Evolutionary conservation across 1,140 invertebrate genomes (phyloP), one percentile per base, ranked within the genome.

Genomic region (Drosophila eugracilis): DNA sequence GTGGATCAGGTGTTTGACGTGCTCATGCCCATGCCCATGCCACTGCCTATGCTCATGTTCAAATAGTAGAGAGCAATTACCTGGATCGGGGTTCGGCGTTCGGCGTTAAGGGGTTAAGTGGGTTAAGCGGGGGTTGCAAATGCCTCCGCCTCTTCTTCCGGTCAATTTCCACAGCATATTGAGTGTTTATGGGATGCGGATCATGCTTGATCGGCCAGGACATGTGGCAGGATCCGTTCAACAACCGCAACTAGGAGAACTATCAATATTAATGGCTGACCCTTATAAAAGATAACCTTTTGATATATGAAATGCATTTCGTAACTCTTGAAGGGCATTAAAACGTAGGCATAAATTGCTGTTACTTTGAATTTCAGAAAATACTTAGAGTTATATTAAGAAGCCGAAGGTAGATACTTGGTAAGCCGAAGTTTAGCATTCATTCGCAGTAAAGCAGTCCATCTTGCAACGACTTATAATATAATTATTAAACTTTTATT

Each of bases 1-100:
- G 21, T 55, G 80, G 72, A 89, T 89, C 84, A 89, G 84, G 84
- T 89, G 84, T 89, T 89, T 89, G 78, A 89, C 84, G 67, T 69
- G 55, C 55, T 22, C 62, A 53, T 53, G 60, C 50, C 50, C 42
- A 32, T 72, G 19, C 28, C 28, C 48, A 37, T 34, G 22, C 28
- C 6, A 19, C 44, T 19, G 14, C 4, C n/a, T 19, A 22, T 21
- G 30, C 32, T n/a, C 34, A 34, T 22, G 41, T 14, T 26, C 41
- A 10, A 48, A 32, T 57, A 5, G 12, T 10, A 9, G 45, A 17
- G 21, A 59, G 49, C 55, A 59, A 59, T 59, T 58, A 60, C 58
- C 34, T 14, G 58, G 36, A 10, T 9, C 30, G 30, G 52, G 41
- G 49, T 44, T 22, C 21, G 12, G 19, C 12, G 19, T 5, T 17